Evolutionary conservation across 2,113 vertebrate genomes (phyloP).

Genomic region (Chaetops frenatus): DNA sequence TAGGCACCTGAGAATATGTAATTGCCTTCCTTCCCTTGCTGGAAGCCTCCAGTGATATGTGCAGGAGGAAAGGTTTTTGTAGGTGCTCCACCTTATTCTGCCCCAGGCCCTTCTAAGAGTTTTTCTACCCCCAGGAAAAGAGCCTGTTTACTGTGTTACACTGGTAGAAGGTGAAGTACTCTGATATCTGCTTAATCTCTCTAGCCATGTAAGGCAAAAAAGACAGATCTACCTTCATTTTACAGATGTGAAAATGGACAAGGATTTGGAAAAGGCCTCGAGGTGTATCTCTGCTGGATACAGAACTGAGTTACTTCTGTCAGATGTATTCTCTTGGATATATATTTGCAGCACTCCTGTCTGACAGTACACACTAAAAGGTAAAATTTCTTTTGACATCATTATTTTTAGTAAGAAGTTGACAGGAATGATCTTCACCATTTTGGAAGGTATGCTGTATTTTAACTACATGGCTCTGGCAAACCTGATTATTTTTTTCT

Average conservation of each 20-base stretch:
- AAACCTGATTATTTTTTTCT: slow-evolving; percentile 7
- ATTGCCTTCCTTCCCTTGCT: neutral
- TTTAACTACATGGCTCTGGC: slow-evolving; percentile 25
- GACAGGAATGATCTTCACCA: neutral
- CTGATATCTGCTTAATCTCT: neutral
- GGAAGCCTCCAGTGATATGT: fast-evolving
- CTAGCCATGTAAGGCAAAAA: neutral
- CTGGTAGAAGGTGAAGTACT: neutral
- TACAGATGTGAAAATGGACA: neutral
- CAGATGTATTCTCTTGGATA: neutral
- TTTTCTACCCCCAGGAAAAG: neutral
- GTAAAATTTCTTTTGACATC: neutral
- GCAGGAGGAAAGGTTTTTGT: neutral
- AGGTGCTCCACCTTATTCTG: neutral
- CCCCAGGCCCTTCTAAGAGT: neutral
- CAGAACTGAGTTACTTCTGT: neutral
- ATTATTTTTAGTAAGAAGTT: neutral
- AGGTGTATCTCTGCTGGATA: neutral
- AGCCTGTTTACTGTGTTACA: neutral
- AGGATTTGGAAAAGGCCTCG: neutral
- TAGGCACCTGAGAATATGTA: neutral
- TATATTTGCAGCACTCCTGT: neutral
- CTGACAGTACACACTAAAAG: neutral
- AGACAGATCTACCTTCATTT: neutral
- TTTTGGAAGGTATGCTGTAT: neutral